Evolutionary conservation across 2,113 vertebrate genomes (phyloP), one percentile per base, ranked within the genome.

Genomic region (Recurvirostra avosetta): DNA sequence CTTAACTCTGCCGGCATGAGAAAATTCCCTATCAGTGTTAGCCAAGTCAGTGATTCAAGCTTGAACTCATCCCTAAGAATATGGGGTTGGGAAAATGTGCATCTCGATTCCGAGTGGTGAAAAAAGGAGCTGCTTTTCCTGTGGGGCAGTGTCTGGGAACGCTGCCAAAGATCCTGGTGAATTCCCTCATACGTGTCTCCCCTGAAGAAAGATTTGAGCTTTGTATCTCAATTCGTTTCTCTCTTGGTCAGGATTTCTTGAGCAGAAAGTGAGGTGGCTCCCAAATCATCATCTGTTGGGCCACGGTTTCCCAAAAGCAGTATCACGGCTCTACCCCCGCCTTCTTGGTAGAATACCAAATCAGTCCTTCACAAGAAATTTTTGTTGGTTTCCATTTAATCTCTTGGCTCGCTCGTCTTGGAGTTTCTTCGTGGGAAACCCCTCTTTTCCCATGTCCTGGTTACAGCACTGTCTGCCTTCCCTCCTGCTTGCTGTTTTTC

Each of bases 251-350:
- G 58, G 17, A n/a, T 80, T 86, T 85, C 70, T 78, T 58, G 49
- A 82, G 53, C 36, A 70, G 74, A 55, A 79, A 21, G 49, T 36
- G 68, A 49, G 32, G 50, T 41, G 29, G 40, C 74, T 74, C 70
- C 36, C 0, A 0, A 47, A 17, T 7, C 8, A 6, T 53, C 34
- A 56, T 34, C 43, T 65, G 5, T 50, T 65, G 23, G 30, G 47
- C 70, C 8, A 4, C 3, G 1, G 22, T 58, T 67, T 77, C 63
- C 61, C 41, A 36, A 59, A 49, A 91, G 29, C 34, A 11, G 6
- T 43, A 12, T 84, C 17, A 5, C 12, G 38, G 38, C 18, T 72
- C 50, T 49, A 3, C 32, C 30, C 8, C 7, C 0, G 0, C 32
- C n/a, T 32, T 19, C 40, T 40, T 49, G 49, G 23, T 52, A 13